Evolutionary conservation across 2,888 invertebrate genomes (phyloP), one percentile per base, ranked within the genome.

Genomic region (Hydriomena furcata): DNA sequence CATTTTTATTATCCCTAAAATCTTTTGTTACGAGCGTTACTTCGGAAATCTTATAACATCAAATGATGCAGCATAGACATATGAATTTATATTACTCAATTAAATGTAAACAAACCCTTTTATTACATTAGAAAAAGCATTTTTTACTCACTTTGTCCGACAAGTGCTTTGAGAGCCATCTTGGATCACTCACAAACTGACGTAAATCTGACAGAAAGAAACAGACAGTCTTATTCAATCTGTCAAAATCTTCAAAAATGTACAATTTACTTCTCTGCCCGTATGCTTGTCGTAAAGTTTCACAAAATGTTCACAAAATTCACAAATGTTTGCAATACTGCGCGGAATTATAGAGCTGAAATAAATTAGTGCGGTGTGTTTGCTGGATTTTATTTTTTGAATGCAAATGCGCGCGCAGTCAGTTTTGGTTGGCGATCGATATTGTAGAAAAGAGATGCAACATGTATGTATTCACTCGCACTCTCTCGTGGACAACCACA

Each of bases 141-240:
- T 68, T 77, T 61, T 63, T 76, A 95, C 96, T 96, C 90, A 96
- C 96, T 96, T 91, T 95, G 95, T 62, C 96, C 96, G 77, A 96
- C 96, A 82, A 94, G 93, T 81, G 93, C 94, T 92, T 96, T 96
- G 77, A 96, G 92, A 91, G 96, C 96, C 96, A 96, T 96, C 91
- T 92, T 94, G 91, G 73, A 81, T 69, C 75, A 79, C 71, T 83
- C 36, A 42, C 46, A 41, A 72, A 88, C 84, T 17, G 11, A 37
- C 40, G 30, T 23, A 10, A 10, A 31, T 20, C 7, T 44, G 34
- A 28, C 40, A 7, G 34, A 34, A 12, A 27, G 34, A 21, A 17
- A 32, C 23, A 31, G 31, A 30, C 24, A 36, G 23, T 30, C 28
- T 7, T 7, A 23, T 2, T 17, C 17, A 17, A 17, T n/a, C n/a